Conservation (phyloP, 2,888 invertebrate genomes). For the Mesoligia furuncula region DNA sequence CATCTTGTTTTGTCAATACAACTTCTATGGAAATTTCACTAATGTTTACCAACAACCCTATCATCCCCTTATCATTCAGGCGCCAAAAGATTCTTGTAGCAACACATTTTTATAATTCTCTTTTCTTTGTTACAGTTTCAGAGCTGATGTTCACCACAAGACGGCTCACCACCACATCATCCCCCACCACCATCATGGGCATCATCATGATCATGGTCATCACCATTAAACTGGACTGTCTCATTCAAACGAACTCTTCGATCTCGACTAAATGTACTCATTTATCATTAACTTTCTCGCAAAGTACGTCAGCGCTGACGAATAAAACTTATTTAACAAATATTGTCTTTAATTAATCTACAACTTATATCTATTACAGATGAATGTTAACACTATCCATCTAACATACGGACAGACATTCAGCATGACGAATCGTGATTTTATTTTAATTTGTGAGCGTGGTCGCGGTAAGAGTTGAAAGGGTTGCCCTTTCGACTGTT, state of each 20-base stretch:
- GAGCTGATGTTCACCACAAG: slow-evolving; percentile 79
- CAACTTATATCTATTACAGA: slow-evolving; percentile 10
- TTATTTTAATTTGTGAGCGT: background rate
- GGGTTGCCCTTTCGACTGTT: too few relatives aligned
- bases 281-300: slow-evolving; percentile 61
- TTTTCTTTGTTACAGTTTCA: slow-evolving; percentile 74
- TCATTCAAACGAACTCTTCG: slow-evolving; percentile 64
- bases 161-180: slow-evolving; percentile 76
- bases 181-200: slow-evolving; percentile 70
- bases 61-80: background rate
- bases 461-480: background rate
- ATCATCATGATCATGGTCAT: slow-evolving; percentile 66
- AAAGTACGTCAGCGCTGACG: slow-evolving; percentile 75
- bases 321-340: slow-evolving; percentile 67
- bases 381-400: background rate
- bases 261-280: slow-evolving; percentile 70
- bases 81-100: background rate
- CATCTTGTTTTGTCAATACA: background rate
- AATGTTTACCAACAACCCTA: background rate
- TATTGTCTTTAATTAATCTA: slow-evolving; percentile 49
- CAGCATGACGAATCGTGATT: background rate
- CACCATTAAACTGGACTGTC: slow-evolving; percentile 72
- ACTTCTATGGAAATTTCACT: background rate
- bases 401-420: background rate
- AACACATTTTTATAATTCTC: background rate